Percentiles rank a stretch among this genome's conserved stretches.
Conservation (phyloP, 2,888 invertebrate genomes). For the Blera fallax region DNA sequence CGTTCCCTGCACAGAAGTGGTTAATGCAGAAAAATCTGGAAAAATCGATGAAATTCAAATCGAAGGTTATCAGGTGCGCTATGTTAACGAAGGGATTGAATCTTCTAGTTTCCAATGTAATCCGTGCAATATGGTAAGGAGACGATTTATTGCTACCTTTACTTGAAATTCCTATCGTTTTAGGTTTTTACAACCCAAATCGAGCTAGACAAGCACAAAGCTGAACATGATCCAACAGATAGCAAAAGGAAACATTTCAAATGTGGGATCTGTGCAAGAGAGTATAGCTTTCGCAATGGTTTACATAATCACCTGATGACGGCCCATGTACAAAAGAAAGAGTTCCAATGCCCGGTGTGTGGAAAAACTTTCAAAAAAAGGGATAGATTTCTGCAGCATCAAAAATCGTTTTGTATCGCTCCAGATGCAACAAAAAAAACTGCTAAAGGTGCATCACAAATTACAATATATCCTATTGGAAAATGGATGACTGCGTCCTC, state of each 20-base stretch:
- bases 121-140: not conserved
- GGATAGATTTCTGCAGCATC: not conserved
- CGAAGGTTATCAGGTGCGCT: not conserved
- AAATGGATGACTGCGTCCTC: not conserved
- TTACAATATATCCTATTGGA: not conserved
- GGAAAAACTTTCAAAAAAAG: not conserved
- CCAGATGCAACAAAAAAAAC: not conserved
- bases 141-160: not conserved
- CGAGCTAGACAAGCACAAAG: not conserved
- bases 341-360: not conserved
- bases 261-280: not conserved
- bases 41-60: conserved; percentile 5
- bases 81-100: not conserved
- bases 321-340: not conserved
- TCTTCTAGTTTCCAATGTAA: not conserved
- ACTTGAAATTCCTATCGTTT: not conserved
- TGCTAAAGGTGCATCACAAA: not conserved
- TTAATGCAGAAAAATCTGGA: not conserved
- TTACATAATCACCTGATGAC: not conserved
- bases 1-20: not conserved
- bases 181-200: not conserved
- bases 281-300: conserved; percentile 14
- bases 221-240: not conserved
- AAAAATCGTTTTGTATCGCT: not conserved
- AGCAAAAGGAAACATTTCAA: not conserved